These are phyloP conservation scores for Cylas formicarius DNA, from an alignment of 1,140 invertebrate species.

Conservation along the genomic window DNA sequence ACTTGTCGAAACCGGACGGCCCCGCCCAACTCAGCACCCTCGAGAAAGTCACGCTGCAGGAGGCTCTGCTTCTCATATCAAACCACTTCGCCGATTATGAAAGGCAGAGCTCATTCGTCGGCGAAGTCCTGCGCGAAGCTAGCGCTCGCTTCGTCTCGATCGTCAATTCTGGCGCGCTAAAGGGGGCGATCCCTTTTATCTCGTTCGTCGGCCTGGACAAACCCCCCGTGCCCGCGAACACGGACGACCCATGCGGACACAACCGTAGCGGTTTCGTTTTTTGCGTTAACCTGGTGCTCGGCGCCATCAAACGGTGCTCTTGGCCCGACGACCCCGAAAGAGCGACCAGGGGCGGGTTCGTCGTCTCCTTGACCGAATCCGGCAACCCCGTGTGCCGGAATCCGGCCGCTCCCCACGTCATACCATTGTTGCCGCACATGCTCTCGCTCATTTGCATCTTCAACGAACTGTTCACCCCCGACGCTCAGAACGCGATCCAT, in stretches of 20 bases:
- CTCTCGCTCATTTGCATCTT: slow-evolving; percentile 67
- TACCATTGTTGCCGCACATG: slow-evolving; percentile 69
- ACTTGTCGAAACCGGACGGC: slow-evolving; percentile 52
- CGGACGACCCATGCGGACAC: slow-evolving; percentile 52
- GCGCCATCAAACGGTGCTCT: slow-evolving; percentile 76
- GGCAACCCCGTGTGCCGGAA: slow-evolving; percentile 69
- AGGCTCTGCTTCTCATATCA: slow-evolving; percentile 71
- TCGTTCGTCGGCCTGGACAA: slow-evolving; percentile 50
- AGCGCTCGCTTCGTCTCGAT: slow-evolving; percentile 49
- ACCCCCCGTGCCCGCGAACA: slow-evolving; percentile 46
- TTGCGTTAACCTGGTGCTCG: slow-evolving; percentile 68
- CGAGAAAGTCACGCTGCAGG: slow-evolving; percentile 73
- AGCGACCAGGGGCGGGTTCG: slow-evolving; percentile 69
- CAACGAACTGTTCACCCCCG: slow-evolving; percentile 71
- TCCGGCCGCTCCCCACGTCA: slow-evolving; percentile 74
- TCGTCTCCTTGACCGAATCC: slow-evolving; percentile 63
- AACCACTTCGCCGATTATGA: slow-evolving; percentile 82
- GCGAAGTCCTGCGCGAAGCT: slow-evolving; percentile 64
- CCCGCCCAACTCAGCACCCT: slow-evolving; percentile 68
- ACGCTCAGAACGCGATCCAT: slow-evolving; percentile 53
- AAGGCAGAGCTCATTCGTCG: slow-evolving; percentile 72
- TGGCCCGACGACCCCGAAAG: slow-evolving; percentile 76
- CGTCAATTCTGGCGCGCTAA: slow-evolving; percentile 46
- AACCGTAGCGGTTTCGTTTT: slow-evolving; percentile 57
- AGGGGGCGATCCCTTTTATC: slow-evolving; percentile 62